Conservation (phyloP, 2,113 vertebrate genomes). For the Cochlearius cochlearius region DNA sequence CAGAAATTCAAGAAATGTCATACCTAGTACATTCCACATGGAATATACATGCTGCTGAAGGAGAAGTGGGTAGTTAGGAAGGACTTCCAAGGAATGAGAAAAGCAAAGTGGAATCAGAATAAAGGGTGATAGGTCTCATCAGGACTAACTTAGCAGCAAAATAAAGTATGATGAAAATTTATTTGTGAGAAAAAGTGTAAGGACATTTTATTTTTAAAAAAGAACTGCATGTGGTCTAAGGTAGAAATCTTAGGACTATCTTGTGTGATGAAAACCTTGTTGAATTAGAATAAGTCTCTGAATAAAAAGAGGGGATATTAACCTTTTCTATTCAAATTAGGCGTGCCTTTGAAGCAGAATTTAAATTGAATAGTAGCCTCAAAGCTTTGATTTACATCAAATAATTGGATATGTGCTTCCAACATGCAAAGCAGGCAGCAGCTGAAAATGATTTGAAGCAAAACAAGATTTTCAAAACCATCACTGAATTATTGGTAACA, state of each 20-base stretch:
- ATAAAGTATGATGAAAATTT: background rate
- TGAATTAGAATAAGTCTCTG: background rate
- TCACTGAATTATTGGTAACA: background rate
- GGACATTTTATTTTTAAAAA: background rate
- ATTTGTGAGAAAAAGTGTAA: background rate
- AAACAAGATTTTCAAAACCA: conserved; percentile 21
- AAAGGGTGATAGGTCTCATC: background rate
- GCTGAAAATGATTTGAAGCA: background rate
- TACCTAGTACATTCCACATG: background rate
- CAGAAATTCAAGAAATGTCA: background rate
- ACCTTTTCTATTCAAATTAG: conserved; percentile 46
- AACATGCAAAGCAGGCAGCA: background rate
- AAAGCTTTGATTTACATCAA: conserved; percentile 51
- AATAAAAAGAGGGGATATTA: background rate
- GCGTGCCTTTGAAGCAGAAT: conserved; percentile 30
- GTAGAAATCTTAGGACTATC: background rate
- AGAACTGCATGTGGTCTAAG: background rate
- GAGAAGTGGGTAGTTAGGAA: background rate
- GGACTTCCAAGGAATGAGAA: background rate
- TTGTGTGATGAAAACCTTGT: background rate
- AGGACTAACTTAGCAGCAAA: background rate
- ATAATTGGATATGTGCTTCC: background rate
- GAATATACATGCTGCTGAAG: background rate
- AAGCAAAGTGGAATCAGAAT: background rate
- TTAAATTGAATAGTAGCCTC: conserved; percentile 32